Conservation (phyloP, 2,113 vertebrate genomes). For the Pseudopodoces humilis region DNA sequence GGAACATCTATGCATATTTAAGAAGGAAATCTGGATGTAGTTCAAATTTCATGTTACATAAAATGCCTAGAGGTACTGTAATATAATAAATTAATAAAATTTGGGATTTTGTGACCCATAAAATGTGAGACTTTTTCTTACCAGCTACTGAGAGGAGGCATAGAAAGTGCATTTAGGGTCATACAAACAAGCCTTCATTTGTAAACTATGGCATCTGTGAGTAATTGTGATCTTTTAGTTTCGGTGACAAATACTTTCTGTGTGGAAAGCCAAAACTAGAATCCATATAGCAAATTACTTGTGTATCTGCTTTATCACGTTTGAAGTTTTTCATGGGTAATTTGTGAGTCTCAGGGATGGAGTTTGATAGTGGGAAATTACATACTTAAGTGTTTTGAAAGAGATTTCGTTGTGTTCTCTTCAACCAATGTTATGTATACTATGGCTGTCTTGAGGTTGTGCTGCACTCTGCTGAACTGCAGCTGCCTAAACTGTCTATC, state of each 20-base stretch:
- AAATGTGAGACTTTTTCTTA: background rate
- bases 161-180: background rate
- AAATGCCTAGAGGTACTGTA: background rate
- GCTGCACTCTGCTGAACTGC: background rate
- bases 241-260: background rate
- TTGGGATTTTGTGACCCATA: background rate
- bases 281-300: background rate
- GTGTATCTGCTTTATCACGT: background rate
- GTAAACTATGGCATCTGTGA: background rate
- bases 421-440: accelerated
- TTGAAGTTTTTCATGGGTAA: background rate
- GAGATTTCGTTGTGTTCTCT: background rate
- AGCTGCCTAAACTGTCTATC: background rate
- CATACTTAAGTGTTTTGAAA: background rate
- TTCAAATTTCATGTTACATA: background rate
- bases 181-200: background rate
- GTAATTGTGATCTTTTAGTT: background rate
- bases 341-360: background rate
- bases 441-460: background rate
- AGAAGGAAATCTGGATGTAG: background rate
- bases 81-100: background rate
- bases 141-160: background rate
- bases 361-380: background rate
- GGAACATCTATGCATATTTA: background rate
- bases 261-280: background rate